phyloP scores from a whole-genome alignment of 2,797 vertebrate species.

The Clarias pachynema region DNA sequence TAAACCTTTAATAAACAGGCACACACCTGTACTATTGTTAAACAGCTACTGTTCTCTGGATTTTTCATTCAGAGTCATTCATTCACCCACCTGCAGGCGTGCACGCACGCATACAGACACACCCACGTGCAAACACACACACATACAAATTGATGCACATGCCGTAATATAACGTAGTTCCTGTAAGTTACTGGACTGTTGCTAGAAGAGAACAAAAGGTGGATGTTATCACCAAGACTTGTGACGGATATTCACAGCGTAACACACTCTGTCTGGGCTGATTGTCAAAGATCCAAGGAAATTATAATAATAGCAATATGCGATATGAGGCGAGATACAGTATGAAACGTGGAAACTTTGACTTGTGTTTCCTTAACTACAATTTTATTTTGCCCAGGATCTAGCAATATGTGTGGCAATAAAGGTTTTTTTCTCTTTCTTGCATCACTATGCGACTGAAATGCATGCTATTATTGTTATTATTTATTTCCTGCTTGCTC shows the following conservation, averaged over 20 bases:
- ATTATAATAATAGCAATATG: conserved; percentile 29
- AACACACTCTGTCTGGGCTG: conserved; percentile 33
- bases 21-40: conserved; percentile 24
- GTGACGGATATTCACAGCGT: conserved; percentile 31
- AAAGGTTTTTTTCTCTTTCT: neutral
- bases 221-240: conserved; percentile 68
- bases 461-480: neutral
- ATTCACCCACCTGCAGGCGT: conserved; percentile 27
- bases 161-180: conserved; percentile 59
- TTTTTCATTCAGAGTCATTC: conserved; percentile 32
- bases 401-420: neutral
- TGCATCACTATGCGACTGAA: neutral
- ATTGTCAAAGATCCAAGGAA: conserved; percentile 36
- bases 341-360: conserved; percentile 25
- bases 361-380: conserved; percentile 14
- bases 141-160: conserved; percentile 58
- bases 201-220: conserved; percentile 76
- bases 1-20: conserved; percentile 39
- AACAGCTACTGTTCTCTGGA: conserved; percentile 37
- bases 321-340: neutral
- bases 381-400: neutral
- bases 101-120: neutral
- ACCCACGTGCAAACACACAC: conserved; percentile 28
- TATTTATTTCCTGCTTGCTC: neutral
- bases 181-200: conserved; percentile 69